Conservation (phyloP, 2,888 invertebrate species). For the Parnassius smintheus region DNA sequence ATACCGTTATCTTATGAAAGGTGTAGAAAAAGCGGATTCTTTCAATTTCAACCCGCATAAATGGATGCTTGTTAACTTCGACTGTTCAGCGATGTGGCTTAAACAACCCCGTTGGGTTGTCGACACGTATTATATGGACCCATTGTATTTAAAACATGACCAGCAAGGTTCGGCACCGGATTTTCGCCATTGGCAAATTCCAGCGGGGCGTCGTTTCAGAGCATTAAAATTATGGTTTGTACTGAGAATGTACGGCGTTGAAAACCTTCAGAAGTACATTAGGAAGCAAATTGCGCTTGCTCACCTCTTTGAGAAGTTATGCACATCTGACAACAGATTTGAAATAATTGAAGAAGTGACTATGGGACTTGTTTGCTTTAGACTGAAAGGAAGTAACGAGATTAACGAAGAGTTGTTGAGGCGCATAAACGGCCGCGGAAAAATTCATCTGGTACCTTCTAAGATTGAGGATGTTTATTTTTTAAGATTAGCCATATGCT, state of each 20-base stretch:
- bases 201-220: conserved; percentile 94
- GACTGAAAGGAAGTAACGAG: conserved; percentile 92
- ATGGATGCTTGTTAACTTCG: conserved; percentile 99
- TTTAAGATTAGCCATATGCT: conserved; percentile 94
- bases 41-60: conserved; percentile 99
- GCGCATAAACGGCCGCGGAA: conserved; percentile 92
- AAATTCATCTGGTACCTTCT: conserved; percentile 96
- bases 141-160: conserved; percentile 96
- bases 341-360: conserved; percentile 93
- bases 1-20: conserved; percentile 93
- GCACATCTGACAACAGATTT: conserved; percentile 89
- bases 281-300: conserved; percentile 93
- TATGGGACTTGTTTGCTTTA: conserved; percentile 98
- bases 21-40: conserved; percentile 94
- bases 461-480: conserved; percentile 92
- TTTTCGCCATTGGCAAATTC: conserved; percentile 98
- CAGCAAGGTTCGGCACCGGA: conserved; percentile 95
- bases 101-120: conserved; percentile 94
- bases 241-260: conserved; percentile 92
- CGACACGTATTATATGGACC: conserved; percentile 98
- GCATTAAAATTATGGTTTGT: conserved; percentile 98
- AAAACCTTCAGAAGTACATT: conserved; percentile 92
- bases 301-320: conserved; percentile 91
- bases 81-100: conserved; percentile 99
- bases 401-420: conserved; percentile 90